phyloP scores from a whole-genome alignment of 2,888 invertebrate genomes.

The Drosophila neonasuta region DNA sequence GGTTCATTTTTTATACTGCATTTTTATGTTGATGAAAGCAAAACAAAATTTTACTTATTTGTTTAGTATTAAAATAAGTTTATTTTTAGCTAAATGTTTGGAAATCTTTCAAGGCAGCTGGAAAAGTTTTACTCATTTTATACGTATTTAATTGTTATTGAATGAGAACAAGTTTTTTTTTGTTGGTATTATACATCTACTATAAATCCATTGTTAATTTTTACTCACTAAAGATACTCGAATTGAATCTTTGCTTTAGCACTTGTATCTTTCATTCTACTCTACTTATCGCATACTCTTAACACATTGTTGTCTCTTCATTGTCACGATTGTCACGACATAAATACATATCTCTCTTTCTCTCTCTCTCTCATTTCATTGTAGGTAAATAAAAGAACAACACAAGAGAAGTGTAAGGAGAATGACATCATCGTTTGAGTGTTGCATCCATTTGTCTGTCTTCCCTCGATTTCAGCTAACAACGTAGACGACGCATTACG shows the following conservation, averaged over 20 bases:
- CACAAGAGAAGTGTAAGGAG: conserved; percentile 25
- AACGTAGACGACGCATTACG: conserved; percentile 23
- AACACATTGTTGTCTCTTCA: conserved; percentile 16
- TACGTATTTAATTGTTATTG: background rate
- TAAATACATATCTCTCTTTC: conserved; percentile 51
- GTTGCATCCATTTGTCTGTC: conserved; percentile 59
- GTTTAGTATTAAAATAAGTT: conserved; percentile 14
- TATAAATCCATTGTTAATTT: background rate
- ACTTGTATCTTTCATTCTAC: background rate
- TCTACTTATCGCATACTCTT: background rate
- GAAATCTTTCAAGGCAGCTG: conserved; percentile 2
- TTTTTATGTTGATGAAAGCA: conserved; percentile 38
- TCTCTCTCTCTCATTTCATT: conserved; percentile 40
- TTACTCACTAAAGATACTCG: background rate
- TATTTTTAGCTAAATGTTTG: conserved; percentile 18
- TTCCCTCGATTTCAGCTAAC: conserved; percentile 32
- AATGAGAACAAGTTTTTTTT: background rate
- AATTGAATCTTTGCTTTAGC: background rate
- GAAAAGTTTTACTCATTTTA: background rate
- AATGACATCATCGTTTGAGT: conserved; percentile 54
- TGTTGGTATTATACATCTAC: background rate
- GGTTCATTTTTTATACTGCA: conserved; percentile 15
- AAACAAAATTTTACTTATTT: conserved; percentile 1
- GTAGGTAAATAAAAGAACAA: conserved; percentile 55
- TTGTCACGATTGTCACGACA: conserved; percentile 54